A percentile compares a stretch with the other conserved stretches of the same genome.
phyloP scores from a whole-genome alignment of 2,888 invertebrate genomes.

The Elegia similella region DNA sequence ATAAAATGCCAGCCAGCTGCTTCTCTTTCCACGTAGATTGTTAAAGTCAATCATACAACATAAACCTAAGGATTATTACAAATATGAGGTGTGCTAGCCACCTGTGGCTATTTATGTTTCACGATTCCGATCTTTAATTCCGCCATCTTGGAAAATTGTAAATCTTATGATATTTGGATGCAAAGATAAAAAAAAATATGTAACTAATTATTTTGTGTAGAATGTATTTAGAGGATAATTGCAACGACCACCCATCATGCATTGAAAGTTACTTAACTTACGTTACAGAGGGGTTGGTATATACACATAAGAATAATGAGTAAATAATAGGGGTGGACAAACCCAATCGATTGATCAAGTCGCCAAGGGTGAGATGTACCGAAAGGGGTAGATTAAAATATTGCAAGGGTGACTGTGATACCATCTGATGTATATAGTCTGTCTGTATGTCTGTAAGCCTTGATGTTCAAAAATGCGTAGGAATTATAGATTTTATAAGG shows the following conservation, averaged over 20 bases:
- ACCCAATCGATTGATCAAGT: slow-evolving; percentile 65
- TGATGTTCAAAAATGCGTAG: not conserved
- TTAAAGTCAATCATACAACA: too few relatives aligned
- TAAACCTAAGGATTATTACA: too few relatives aligned
- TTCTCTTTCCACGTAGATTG: too few relatives aligned
- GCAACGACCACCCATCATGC: not conserved
- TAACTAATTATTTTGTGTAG: not conserved
- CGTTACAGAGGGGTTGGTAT: not conserved
- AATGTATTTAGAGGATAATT: not conserved
- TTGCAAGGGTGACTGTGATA: slow-evolving; percentile 57
- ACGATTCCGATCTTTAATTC: too few relatives aligned
- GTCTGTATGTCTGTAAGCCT: slow-evolving; percentile 30
- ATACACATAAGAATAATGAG: slow-evolving; percentile 45
- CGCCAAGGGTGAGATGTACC: slow-evolving; percentile 49
- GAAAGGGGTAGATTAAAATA: slow-evolving; percentile 72
- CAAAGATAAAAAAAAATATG: too few relatives aligned
- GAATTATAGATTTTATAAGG: slow-evolving; percentile 20
- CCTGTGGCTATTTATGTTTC: too few relatives aligned
- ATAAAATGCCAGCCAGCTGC: too few relatives aligned
- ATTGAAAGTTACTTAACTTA: slow-evolving; percentile 9
- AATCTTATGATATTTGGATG: too few relatives aligned
- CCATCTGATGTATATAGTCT: slow-evolving; percentile 38
- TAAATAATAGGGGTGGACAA: slow-evolving; percentile 72
- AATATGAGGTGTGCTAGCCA: too few relatives aligned
- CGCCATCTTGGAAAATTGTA: too few relatives aligned